Base-by-base conservation (phyloP, 2,888 invertebrate genomes). In the Carcina quercana region DNA sequence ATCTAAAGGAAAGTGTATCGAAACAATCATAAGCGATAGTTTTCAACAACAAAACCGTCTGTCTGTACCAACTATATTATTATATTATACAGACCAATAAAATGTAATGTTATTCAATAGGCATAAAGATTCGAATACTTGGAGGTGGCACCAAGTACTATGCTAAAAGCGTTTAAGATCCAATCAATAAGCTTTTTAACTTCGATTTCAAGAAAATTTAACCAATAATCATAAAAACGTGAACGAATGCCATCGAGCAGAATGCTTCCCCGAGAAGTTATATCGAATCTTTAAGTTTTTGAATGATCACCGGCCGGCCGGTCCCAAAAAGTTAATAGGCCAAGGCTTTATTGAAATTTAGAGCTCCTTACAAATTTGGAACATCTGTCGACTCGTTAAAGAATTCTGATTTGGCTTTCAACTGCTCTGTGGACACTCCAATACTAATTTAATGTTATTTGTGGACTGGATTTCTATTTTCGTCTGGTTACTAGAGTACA, bases 311-410 rank as follows among this genome's bases (percentile, higher is more conserved):
- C 25, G 30, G 25, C 34, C 37, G 35, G 33, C 38, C 37, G 38
- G 25, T 33, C 12, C 26, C 25, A 32, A 32, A 38, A 43, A 35
- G 24, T 38, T 35, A 43, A 39, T 41, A 17, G 20, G 5, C 19
- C 32, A 28, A 22, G 25, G 13, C 30, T 37, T 29, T 35, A 35
- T 37, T 31, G 35, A 35, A 37, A 34, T 36, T 41, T 15, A 26
- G 12, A 7, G 25, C 8, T 22, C 8, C 15, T 15, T 3, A 13
- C 8, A 26, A 26, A 26, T 10, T 26, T 17, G n/a, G n/a, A n/a
- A n/a, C n/a, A n/a, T n/a, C n/a, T n/a, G n/a, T n/a, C 12, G 12
- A 25, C 7, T 12, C 13, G 25, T 25, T 25, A 13, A 5, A 7
- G 3, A 25, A 25, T 12, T 7, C 25, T 25, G 7, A 7, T 25